Base-by-base conservation (phyloP, 1,140 invertebrate genomes). In the Drosophila seguyi region DNA sequence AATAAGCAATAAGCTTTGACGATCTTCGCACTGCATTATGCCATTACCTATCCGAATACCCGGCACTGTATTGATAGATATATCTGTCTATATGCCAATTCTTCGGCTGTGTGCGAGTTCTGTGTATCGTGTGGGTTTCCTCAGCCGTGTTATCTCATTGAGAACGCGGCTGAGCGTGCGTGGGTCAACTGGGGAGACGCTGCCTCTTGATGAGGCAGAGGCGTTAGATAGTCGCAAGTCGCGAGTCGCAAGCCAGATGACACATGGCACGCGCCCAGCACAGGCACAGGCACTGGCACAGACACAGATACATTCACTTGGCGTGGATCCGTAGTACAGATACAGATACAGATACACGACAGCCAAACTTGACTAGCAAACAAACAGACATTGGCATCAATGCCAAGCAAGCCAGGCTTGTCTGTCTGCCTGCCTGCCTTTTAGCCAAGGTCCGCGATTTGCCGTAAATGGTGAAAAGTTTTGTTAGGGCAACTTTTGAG, bases 181-280 rank as follows among this genome's bases (percentile, higher is more conserved):
- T 86, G 83, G 83, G 83, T 86, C 83, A 86, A 77, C 58, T 79
- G 84, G 71, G 79, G 66, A 86, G 79, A 84, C 63, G 56, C 45
- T 78, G 79, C 71, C 39, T 79, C 69, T 75, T 90, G 84, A 90
- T 90, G 85, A 90, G 81, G 85, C 85, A 90, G 85, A 88, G 85
- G 85, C 85, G 85, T 88, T 88, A 90, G 85, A 90, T 88, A 90
- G 85, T 83, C 80, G 76, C 84, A 90, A 85, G 71, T 75, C 47
- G 47, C 61, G 31, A 84, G 61, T 84, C 78, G 75, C 69, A 79
- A 75, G 78, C 83, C 83, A 83, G 78, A 81, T 88, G 85, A 88
- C 85, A 88, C 85, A 88, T 90, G 85, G 85, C 85, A 88, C 85
- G 85, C 85, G 85, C 81, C 85, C 77, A 87, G 63, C 82, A 66